phyloP scores from a whole-genome alignment of 2,797 vertebrate species.

The Takifugu rubripes region DNA sequence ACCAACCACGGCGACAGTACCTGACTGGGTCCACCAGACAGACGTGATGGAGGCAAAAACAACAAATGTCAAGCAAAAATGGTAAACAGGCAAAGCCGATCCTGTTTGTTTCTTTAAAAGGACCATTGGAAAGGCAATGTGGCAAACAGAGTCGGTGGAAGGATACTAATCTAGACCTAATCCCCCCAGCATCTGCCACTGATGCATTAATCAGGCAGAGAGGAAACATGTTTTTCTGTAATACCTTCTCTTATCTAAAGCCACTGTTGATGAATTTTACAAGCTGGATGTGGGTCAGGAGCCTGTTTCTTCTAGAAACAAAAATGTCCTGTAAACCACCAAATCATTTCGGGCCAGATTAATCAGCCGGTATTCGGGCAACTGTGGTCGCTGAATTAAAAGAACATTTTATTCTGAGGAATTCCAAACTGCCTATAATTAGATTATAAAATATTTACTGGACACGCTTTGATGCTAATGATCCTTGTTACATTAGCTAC shows the following conservation, averaged over 20 bases:
- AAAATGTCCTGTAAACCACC: slow-evolving; percentile 6
- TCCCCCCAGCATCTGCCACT: slow-evolving; percentile 76
- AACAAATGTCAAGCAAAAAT: slow-evolving; percentile 6
- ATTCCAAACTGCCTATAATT: slow-evolving; percentile 47
- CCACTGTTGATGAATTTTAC: slow-evolving; percentile 61
- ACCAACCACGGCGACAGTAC: slow-evolving; percentile 6
- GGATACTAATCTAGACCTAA: slow-evolving; percentile 77
- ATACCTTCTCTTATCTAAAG: slow-evolving; percentile 65
- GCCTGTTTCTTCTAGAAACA: slow-evolving; percentile 34
- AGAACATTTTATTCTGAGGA: slow-evolving; percentile 27
- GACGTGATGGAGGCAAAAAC: slow-evolving; percentile 25
- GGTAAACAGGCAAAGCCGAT: slow-evolving; percentile 45
- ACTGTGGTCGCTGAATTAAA: slow-evolving; percentile 21
- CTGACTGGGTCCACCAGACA: slow-evolving; percentile 18
- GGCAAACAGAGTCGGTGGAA: slow-evolving; percentile 65
- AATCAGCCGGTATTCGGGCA: too few species aligned
- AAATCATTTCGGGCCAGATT: slow-evolving; percentile 3
- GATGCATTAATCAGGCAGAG: slow-evolving; percentile 78
- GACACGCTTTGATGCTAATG: slow-evolving; percentile 34
- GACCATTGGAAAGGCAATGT: slow-evolving; percentile 60
- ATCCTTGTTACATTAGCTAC: slow-evolving; percentile 29
- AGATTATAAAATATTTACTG: slow-evolving; percentile 57
- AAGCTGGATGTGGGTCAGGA: slow-evolving; percentile 31
- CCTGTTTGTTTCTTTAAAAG: slow-evolving; percentile 66
- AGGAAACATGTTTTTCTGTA: slow-evolving; percentile 77